Conservation (phyloP, 2,113 vertebrate species). For the Toxostoma redivivum region DNA sequence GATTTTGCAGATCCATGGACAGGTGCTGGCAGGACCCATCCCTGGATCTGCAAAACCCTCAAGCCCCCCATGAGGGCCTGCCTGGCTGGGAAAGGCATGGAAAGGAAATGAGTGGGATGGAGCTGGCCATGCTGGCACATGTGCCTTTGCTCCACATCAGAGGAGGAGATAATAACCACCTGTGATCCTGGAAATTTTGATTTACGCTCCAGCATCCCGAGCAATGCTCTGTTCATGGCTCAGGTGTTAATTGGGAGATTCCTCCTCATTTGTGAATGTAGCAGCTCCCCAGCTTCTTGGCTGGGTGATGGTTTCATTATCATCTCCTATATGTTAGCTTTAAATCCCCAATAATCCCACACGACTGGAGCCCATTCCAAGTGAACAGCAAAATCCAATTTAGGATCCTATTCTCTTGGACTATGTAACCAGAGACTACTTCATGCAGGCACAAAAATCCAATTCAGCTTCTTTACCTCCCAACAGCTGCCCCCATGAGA, state of each 20-base stretch:
- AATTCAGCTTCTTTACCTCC: constrained; percentile 1
- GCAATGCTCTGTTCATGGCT: neutral
- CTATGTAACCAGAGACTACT: neutral
- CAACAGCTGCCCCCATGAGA: neutral
- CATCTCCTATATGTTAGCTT: constrained; percentile 5
- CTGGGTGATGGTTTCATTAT: neutral
- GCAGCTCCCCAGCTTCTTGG: neutral
- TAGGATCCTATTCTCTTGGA: neutral
- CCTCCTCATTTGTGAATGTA: neutral
- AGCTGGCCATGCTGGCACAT: neutral
- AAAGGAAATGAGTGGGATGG: neutral
- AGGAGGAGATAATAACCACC: neutral
- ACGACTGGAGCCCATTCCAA: neutral
- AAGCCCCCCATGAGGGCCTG: rapidly evolving
- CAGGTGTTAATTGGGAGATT: neutral
- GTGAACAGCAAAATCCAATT: constrained; percentile 37
- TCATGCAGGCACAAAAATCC: neutral
- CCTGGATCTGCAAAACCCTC: neutral
- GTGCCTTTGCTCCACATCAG: neutral
- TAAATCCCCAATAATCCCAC: constrained; percentile 49
- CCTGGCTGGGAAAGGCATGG: neutral
- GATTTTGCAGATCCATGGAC: neutral
- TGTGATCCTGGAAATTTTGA: neutral
- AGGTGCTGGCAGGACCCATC: neutral
- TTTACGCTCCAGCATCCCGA: neutral